Base-by-base conservation (phyloP, 2,113 vertebrate genomes). In the human (Homo sapiens) region DNA sequence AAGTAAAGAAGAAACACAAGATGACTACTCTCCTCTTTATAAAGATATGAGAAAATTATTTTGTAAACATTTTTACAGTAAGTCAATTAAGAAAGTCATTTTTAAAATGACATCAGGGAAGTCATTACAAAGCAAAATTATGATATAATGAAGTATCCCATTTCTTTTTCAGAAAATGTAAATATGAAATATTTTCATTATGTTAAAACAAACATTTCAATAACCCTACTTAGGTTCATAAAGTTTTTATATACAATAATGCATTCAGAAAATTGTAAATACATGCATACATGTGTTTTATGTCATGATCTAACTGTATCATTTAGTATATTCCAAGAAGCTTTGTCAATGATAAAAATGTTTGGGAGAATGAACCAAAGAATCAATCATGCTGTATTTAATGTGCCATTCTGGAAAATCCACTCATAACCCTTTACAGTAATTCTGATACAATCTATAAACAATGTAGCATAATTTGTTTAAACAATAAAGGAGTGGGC, bases 401-500 rank as follows among this genome's bases (percentile, higher is more conserved):
- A 97, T 87, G 30, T 94, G 90, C 84, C 96, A 96, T 98, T 96
- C 84, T 97, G 66, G 75, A 96, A 97, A 98, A 96, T 93, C 59
- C 96, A 94, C 52, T 97, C 93, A 98, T 85, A 73, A 76, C 10
- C 95, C 94, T 97, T 92, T 82, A 61, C 97, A 89, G 79, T 96
- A 91, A 89, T 98, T 95, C 96, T 95, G 81, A 97, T 93, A 96
- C 30, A 87, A 95, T 97, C 93, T 98, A 96, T 76, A 98, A 98
- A 96, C 97, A 97, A 86, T 97, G 95, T 73, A 93, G 73, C 92
- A 95, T 97, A 98, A 98, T 98, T 93, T 82, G 50, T 38, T 98
- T 98, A 97, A 97, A 90, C 96, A 97, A 70, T 97, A 95, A 97
- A 97, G 50, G 50, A 93, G 79, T 93, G 27, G 76, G 79, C 0